A percentile compares a stretch with the other conserved stretches of the same genome.
Conservation (phyloP, 2,888 invertebrate genomes). For the Monochamus alternatus region DNA sequence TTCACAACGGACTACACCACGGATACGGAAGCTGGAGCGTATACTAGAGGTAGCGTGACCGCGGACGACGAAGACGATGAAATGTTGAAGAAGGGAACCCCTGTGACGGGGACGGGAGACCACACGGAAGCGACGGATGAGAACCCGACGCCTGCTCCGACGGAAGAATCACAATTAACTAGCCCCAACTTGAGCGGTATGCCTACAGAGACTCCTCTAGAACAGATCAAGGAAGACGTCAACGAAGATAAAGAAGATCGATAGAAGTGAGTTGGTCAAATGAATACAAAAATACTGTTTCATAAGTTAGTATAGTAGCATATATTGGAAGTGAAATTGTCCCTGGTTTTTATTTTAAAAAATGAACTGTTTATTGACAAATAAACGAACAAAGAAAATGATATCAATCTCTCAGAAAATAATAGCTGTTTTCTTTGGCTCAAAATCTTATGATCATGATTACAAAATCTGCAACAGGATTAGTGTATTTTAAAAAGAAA, state of each 20-base stretch:
- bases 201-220: neutral
- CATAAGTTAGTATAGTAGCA: too few species aligned
- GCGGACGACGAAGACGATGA: neutral
- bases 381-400: too few species aligned
- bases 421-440: too few species aligned
- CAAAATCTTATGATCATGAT: too few species aligned
- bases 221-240: neutral
- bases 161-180: too few species aligned
- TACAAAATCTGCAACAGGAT: too few species aligned
- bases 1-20: constrained; percentile 54
- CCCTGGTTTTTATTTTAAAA: too few species aligned
- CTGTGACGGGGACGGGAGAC: neutral
- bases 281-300: neutral
- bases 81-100: neutral
- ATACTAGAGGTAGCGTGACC: neutral
- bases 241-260: neutral
- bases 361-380: too few species aligned
- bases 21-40: constrained; percentile 49
- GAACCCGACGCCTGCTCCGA: neutral
- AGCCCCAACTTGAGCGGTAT: neutral
- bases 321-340: too few species aligned
- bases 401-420: too few species aligned
- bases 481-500: too few species aligned
- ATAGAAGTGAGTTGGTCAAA: too few species aligned
- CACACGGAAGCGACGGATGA: neutral